Evolutionary conservation across 2,113 vertebrate species (phyloP), one percentile per base, ranked within the genome.

Genomic region (Nycticebus coucang): DNA sequence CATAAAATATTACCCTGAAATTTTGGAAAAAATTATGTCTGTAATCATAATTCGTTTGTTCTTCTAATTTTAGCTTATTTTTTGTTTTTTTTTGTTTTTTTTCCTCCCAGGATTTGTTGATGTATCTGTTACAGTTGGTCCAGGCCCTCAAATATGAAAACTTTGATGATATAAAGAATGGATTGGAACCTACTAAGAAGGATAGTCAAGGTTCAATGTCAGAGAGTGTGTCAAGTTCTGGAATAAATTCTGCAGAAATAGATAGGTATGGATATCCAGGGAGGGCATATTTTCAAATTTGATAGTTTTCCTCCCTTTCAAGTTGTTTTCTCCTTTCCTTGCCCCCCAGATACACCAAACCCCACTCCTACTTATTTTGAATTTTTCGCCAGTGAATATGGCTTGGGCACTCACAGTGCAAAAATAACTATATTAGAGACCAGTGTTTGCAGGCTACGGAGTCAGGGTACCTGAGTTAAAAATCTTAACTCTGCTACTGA

Each of bases 61-160:
- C 55, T 91, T 64, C 75, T 93, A 91, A 96, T 92, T 37, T 30
- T 83, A n/a, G 8, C n/a, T 69, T 75, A 1, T 14, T 88, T 94
- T 89, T 71, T 77, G 2, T 18, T 28, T 97, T 4, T 60, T 83
- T 79, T 7, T 45, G n/a, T n/a, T 41, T 41, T 41, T 3, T 41
- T 41, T 41, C 41, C 8, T 8, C 45, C 33, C 15, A 99, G 99
- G 99, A 99, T 98, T 98, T 99, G 89, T 98, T 99, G 95, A 99
- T 99, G 99, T 99, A 99, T 97, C 98, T 99, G 26, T 98, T 99
- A 18, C 99, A 99, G 96, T 98, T 99, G 96, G 99, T 99, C 45
- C 99, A 99, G 96, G 99, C 99, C 24, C 90, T 99, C 93, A 99
- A 99, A 94, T 99, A 99, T 0, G 99, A 99, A 98, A 99, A 99